Conservation (phyloP, 2,888 invertebrate species). For the Willowsia nigromaculata region DNA sequence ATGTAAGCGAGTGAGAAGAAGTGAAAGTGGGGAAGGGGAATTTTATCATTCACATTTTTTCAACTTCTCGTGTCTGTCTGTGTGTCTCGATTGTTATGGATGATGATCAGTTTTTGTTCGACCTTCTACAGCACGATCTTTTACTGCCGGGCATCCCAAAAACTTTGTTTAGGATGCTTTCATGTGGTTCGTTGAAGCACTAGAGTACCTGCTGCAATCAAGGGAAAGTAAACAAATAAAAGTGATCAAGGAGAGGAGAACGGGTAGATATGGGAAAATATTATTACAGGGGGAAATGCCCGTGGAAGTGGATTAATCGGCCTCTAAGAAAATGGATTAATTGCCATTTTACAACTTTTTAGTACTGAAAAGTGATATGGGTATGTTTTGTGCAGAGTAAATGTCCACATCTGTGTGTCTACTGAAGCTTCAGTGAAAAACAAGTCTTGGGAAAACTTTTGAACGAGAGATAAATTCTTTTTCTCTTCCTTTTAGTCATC, state of each 20-base stretch:
- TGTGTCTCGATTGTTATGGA: neutral
- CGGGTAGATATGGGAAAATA: too few relatives aligned
- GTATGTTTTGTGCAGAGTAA: too few relatives aligned
- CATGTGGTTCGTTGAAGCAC: neutral
- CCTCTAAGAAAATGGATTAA: too few relatives aligned
- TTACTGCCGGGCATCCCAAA: neutral
- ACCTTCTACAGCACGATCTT: neutral
- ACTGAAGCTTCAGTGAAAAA: neutral
- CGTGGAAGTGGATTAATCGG: too few relatives aligned
- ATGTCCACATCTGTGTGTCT: neutral
- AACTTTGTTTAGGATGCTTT: neutral
- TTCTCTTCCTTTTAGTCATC: neutral
- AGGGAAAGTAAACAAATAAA: neutral
- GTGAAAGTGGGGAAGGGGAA: slow-evolving; percentile 1
- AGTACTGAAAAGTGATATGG: too few relatives aligned
- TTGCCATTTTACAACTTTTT: too few relatives aligned
- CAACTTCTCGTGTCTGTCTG: neutral
- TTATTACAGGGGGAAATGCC: too few relatives aligned
- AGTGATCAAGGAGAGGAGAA: too few relatives aligned
- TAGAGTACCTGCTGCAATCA: neutral
- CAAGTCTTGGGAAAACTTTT: slow-evolving; percentile 4
- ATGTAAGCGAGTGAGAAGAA: neutral
- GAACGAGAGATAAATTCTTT: neutral
- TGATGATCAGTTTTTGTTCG: neutral
- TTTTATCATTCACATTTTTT: neutral